Evolutionary conservation across 2,888 invertebrate species (phyloP), one percentile per base, ranked within the genome.

Genomic region (Lasius fuliginosus): DNA sequence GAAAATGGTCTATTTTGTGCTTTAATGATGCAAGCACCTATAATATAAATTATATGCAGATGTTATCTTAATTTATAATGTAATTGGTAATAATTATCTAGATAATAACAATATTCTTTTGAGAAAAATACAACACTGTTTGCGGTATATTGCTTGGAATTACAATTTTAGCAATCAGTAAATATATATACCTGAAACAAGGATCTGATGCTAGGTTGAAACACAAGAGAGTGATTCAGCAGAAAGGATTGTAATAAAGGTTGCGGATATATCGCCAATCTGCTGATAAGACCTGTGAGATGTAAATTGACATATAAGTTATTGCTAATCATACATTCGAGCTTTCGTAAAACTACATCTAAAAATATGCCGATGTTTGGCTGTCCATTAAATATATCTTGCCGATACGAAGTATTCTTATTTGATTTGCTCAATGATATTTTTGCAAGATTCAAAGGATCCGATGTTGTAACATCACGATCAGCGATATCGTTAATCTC

Each of bases 181-280:
- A 64, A 86, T 73, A 91, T 94, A 91, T 94, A 94, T 94, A 98
- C 99, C 97, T 99, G 99, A 95, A 98, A 97, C 87, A 99, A 96
- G 4, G 98, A 98, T 94, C 98, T 98, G 93, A 99, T 98, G 93
- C 98, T 98, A 1, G 99, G 98, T 94, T 98, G 98, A 93, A 98
- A 97, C 90, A 98, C 97, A 91, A 97, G 96, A 94, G 97, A 97
- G 85, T 98, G 97, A 92, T 98, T 98, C 86, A 99, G 96, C 67
- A 99, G 96, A 94, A 99, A 97, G 3, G 99, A 98, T 88, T 98
- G 97, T 75, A 99, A 96, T 79, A 99, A 95, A 8, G 99, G 98
- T 90, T 99, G 97, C 0, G 99, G 98, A 95, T 98, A 98, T 84
- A 98, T 96, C 6, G 98, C 98, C 88, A 99, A 96, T 89, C 98